A percentile compares a stretch with the other conserved stretches of the same genome.
Conservation (phyloP, 2,113 vertebrate species). For the Tringa solitaria region DNA sequence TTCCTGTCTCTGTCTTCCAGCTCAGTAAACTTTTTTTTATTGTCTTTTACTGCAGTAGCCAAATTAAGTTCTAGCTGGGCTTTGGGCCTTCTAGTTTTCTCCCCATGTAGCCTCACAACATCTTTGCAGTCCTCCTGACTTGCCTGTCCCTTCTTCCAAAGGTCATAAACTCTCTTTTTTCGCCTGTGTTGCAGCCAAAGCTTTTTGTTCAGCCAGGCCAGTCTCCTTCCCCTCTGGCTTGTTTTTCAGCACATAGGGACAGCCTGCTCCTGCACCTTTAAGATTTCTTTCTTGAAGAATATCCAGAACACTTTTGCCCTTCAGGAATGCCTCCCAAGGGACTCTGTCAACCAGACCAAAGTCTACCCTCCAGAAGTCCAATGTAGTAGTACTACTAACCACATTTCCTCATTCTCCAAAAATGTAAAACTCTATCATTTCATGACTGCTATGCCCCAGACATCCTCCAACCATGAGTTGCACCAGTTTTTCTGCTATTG, state of each 20-base stretch:
- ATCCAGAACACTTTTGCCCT: no score
- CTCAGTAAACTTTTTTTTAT: not conserved
- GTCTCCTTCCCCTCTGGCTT: rapidly evolving
- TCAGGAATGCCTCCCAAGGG: not conserved
- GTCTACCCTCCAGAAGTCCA: not conserved
- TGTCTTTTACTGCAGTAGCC: not conserved
- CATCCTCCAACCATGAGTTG: not conserved
- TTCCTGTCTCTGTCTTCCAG: not conserved
- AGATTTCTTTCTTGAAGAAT: no score
- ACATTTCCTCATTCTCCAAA: not conserved
- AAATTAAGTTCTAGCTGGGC: not conserved
- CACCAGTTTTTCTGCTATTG: not conserved
- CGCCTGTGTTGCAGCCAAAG: not conserved
- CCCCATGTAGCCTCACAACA: not conserved
- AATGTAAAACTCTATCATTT: not conserved
- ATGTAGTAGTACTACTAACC: not conserved
- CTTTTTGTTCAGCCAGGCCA: not conserved
- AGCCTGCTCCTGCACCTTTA: no score
- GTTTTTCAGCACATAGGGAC: not conserved
- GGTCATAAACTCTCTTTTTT: not conserved
- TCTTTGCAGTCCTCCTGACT: not conserved
- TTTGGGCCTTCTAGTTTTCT: not conserved
- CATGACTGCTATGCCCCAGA: not conserved
- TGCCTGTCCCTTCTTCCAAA: not conserved
- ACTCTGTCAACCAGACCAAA: not conserved